These are phyloP conservation scores for Pluvialis apricaria DNA, from an alignment of 2,113 vertebrate genomes.

Conservation along the genomic window DNA sequence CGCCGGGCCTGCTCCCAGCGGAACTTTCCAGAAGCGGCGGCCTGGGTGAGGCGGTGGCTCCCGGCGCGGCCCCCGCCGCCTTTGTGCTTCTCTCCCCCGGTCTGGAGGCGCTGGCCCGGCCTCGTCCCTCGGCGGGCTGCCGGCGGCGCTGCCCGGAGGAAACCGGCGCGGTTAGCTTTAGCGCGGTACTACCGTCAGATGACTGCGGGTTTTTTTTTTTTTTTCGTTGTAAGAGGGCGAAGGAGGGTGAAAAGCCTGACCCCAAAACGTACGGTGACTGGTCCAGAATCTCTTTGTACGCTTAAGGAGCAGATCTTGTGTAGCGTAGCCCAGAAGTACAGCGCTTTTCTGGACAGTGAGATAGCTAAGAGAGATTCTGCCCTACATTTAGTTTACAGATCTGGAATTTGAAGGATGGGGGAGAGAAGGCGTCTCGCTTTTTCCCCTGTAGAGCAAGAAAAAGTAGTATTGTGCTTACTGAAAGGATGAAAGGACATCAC, in stretches of 20 bases:
- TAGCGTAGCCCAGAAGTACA: background rate
- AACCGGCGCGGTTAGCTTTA: too few relatives aligned
- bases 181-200: background rate
- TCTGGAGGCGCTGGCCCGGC: background rate
- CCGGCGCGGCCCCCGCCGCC: background rate
- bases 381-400: background rate
- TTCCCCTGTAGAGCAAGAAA: background rate
- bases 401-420: background rate
- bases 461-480: background rate
- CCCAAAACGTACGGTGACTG: background rate
- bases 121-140: background rate
- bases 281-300: fast-evolving
- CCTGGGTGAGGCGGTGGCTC: background rate
- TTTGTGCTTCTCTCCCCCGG: background rate
- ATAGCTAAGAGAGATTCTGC: background rate
- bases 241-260: background rate
- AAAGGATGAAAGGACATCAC: background rate
- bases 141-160: background rate
- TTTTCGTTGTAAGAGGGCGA: background rate
- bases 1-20: background rate
- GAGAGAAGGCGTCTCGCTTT: background rate
- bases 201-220: background rate
- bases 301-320: background rate
- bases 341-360: background rate
- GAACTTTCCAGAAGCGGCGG: conserved; percentile 16